Evolutionary conservation across 2,113 vertebrate genomes (phyloP).

Genomic region (Anthoscopus minutus): DNA sequence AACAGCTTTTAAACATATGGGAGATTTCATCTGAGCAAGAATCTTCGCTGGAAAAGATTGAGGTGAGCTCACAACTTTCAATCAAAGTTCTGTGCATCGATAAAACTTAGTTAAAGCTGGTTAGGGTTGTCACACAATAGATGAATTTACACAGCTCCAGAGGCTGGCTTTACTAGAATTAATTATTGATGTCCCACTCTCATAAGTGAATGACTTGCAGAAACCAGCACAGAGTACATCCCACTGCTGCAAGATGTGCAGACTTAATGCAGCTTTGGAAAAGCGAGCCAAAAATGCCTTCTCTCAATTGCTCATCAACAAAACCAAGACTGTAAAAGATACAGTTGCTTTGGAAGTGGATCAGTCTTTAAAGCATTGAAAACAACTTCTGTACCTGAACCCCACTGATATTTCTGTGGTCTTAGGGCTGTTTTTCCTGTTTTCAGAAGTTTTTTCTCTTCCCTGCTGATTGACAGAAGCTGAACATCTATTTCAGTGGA

Average conservation of each 20-base stretch:
- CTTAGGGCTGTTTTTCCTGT: background rate
- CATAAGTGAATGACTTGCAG: constrained; percentile 22
- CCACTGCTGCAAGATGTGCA: background rate
- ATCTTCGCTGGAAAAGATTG: constrained; percentile 15
- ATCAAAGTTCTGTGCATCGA: background rate
- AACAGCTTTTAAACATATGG: constrained; percentile 37
- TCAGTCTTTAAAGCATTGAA: background rate
- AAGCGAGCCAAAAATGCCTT: background rate
- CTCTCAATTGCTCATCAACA: background rate
- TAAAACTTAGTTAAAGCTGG: background rate
- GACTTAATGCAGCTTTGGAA: background rate
- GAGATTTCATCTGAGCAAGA: background rate
- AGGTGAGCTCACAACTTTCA: constrained; percentile 46
- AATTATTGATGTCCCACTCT: constrained; percentile 36
- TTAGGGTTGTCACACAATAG: background rate
- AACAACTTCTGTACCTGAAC: background rate
- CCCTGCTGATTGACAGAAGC: background rate
- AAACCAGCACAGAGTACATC: background rate
- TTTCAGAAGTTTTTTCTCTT: constrained; percentile 1
- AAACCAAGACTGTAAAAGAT: background rate
- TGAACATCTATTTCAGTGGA: constrained; percentile 8
- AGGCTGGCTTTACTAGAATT: background rate
- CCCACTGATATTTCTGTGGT: background rate
- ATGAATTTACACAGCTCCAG: background rate
- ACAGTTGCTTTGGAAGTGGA: background rate